These are phyloP conservation scores for Xylophagus ater DNA, from an alignment of 2,888 invertebrate species.

Conservation along the genomic window DNA sequence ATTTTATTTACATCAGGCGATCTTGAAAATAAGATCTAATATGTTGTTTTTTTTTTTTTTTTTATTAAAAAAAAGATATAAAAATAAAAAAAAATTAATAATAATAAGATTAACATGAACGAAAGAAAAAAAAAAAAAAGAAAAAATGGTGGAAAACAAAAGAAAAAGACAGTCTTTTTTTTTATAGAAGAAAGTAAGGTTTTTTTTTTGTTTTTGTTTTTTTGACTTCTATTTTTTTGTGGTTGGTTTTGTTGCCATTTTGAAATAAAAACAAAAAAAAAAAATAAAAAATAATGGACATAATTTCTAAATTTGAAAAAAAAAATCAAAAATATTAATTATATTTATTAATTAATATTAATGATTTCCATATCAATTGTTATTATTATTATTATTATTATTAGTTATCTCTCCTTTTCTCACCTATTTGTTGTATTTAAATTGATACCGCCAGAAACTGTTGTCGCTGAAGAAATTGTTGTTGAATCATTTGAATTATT, in stretches of 20 bases:
- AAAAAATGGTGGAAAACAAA: not conserved
- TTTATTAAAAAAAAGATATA: slow-evolving; percentile 2
- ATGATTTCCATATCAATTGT: too few relatives aligned
- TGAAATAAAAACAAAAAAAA: too few relatives aligned
- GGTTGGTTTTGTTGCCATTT: too few relatives aligned
- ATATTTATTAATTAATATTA: not conserved
- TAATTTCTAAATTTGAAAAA: not conserved
- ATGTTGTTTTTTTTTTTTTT: slow-evolving; percentile 12
- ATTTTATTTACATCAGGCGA: too few relatives aligned
- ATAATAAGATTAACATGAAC: not conserved
- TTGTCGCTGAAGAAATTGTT: slow-evolving; percentile 1
- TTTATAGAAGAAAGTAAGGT: not conserved
- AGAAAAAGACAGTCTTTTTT: not conserved
- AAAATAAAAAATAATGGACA: slow-evolving; percentile 7
- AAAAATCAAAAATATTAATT: not conserved
- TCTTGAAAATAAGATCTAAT: slow-evolving; percentile 25
- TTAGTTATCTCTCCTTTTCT: slow-evolving; percentile 39
- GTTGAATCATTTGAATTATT: not conserved
- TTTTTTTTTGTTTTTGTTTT: not conserved
- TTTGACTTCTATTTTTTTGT: too few relatives aligned
- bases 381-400: slow-evolving; percentile 13
- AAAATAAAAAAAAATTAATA: slow-evolving; percentile 6
- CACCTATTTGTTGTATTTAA: slow-evolving; percentile 38
- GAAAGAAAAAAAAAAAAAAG: not conserved
- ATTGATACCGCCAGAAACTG: slow-evolving; percentile 19